phyloP scores from a whole-genome alignment of 2,113 vertebrate species.

The Bos javanicus region DNA sequence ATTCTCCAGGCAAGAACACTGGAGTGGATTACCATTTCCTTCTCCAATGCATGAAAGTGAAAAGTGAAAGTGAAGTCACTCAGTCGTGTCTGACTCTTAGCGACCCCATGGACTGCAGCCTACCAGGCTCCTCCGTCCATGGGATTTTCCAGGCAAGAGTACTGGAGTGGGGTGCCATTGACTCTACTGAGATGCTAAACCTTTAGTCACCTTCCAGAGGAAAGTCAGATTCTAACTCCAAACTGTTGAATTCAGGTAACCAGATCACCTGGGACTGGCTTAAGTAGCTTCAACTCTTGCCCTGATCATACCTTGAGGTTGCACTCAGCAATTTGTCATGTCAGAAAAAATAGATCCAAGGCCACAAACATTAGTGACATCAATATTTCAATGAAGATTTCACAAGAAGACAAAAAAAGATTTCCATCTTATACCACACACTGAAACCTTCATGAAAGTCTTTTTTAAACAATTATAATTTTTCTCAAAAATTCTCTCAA shows the following conservation, averaged over 20 bases:
- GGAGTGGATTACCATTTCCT: too few relatives aligned
- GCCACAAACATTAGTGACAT: neutral
- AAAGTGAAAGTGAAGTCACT: too few relatives aligned
- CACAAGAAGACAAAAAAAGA: neutral
- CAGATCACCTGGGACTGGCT: neutral
- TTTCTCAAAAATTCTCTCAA: neutral
- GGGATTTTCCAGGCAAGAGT: too few relatives aligned
- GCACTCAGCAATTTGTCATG: neutral
- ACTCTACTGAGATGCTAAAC: neutral
- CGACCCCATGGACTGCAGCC: too few relatives aligned
- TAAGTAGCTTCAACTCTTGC: neutral
- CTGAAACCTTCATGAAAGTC: neutral
- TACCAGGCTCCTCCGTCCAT: too few relatives aligned
- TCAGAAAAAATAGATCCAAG: neutral
- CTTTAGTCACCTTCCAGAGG: neutral
- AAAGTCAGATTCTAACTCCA: neutral
- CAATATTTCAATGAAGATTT: neutral
- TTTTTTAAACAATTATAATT: neutral
- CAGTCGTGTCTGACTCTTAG: too few relatives aligned
- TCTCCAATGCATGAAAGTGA: too few relatives aligned
- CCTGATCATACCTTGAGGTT: neutral
- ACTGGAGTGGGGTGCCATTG: too few relatives aligned
- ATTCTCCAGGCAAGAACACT: too few relatives aligned
- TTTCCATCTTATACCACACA: neutral
- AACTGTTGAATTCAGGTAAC: neutral